Evolutionary conservation across 2,797 vertebrate genomes (phyloP).

Genomic region (Coregonus suidteri): DNA sequence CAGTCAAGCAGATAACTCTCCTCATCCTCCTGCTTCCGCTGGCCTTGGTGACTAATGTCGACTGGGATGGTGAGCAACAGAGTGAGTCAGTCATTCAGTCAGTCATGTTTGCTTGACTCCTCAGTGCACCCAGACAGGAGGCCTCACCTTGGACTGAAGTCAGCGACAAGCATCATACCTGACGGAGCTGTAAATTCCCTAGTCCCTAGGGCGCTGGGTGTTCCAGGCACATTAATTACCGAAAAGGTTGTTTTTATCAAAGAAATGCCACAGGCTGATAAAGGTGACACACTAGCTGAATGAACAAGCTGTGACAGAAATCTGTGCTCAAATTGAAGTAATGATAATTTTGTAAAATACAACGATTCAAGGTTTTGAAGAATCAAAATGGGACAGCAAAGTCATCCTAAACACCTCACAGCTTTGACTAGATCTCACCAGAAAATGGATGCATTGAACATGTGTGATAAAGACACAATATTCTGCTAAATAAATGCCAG

Average conservation of each 20-base stretch:
- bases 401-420: not conserved
- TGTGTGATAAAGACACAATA: not conserved
- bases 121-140: conserved; percentile 30
- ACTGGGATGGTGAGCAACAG: conserved; percentile 44
- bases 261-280: not conserved
- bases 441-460: not conserved
- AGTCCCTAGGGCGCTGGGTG: conserved; percentile 16
- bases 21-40: conserved; percentile 22
- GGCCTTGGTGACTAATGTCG: conserved; percentile 62
- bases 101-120: conserved; percentile 40
- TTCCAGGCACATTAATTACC: conserved; percentile 22
- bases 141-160: conserved; percentile 25
- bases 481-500: not conserved
- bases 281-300: not conserved
- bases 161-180: conserved; percentile 39
- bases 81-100: conserved; percentile 54
- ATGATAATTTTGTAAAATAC: not conserved
- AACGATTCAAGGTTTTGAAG: not conserved
- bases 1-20: conserved; percentile 28
- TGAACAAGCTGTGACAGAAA: not conserved
- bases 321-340: not conserved
- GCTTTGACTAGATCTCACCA: not conserved
- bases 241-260: not conserved
- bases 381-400: not conserved
- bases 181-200: conserved; percentile 21